Base-by-base conservation (phyloP, 2,888 invertebrate species). In the Agriopis marginaria region DNA sequence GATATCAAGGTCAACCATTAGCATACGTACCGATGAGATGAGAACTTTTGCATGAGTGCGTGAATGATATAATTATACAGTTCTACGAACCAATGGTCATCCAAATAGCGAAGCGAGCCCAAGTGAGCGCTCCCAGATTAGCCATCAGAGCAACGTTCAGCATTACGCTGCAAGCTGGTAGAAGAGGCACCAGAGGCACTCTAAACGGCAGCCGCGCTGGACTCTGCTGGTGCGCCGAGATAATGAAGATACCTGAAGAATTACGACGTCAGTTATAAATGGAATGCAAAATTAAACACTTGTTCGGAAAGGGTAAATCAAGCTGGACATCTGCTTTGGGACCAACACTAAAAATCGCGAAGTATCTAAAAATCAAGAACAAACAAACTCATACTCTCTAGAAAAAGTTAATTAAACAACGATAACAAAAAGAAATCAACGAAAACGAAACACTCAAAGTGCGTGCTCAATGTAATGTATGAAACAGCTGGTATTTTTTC, bases 61-160 rank as follows among this genome's bases (percentile, higher is more conserved):
- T 9, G 6, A 42, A 42, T 42, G 42, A 42, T 5, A 42, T 5
- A 42, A 6, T 42, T 9, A 42, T 42, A 17, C 4, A 50, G 0
- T 17, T 40, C 3, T 17, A 77, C 94, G 91, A 88, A 96, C 98
- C 98, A 68, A 98, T 86, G 54, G 96, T 95, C 95, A 98, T 97
- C 98, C 98, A 98, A 56, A 97, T 96, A 77, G 97, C 95, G 85
- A 98, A 98, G 50, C 98, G 94, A 7, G 97, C 92, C 98, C 98
- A 98, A 0, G 98, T 98, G 23, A 97, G 89, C 0, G 96, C 94
- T 75, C 97, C 97, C 63, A 98, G 92, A 79, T 97, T 97, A 44
- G 97, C 96, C 97, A 98, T 98, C 63, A 98, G 95, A 75, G 96
- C 96, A 7, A 98, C 95, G 83, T 98, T 98, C 81, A 97, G 96